phyloP scores from a whole-genome alignment of 2,113 vertebrate genomes.

The Platycercus adscitus region DNA sequence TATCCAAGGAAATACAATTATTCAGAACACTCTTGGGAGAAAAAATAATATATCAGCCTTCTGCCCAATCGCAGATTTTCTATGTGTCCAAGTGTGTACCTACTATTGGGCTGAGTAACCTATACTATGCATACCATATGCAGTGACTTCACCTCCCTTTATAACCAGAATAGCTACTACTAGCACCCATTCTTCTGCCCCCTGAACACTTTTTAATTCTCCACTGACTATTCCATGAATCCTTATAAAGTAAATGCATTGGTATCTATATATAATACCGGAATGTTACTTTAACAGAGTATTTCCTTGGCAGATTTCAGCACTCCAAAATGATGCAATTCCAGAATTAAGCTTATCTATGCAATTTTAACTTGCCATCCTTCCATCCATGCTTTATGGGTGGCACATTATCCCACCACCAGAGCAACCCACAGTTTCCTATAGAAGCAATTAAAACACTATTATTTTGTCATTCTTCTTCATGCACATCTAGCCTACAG shows the following conservation, averaged over 20 bases:
- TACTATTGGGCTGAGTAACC: neutral
- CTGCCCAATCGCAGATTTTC: neutral
- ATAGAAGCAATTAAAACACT: neutral
- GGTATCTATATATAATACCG: neutral
- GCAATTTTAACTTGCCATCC: neutral
- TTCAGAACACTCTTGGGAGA: neutral
- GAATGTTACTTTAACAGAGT: neutral
- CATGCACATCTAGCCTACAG: neutral
- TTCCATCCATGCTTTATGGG: neutral
- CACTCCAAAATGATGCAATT: neutral
- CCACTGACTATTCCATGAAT: neutral
- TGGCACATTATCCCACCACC: neutral
- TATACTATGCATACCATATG: neutral
- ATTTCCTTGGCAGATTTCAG: neutral
- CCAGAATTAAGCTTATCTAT: neutral
- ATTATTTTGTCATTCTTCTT: neutral
- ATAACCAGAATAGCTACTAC: neutral
- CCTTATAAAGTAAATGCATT: neutral
- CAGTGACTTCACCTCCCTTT: neutral
- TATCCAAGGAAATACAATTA: neutral
- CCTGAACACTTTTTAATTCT: neutral
- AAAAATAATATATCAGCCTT: neutral
- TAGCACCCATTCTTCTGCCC: neutral
- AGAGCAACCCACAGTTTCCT: neutral
- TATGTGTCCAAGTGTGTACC: neutral